phyloP scores from a whole-genome alignment of 2,113 vertebrate species.

The Colinus virginianus region DNA sequence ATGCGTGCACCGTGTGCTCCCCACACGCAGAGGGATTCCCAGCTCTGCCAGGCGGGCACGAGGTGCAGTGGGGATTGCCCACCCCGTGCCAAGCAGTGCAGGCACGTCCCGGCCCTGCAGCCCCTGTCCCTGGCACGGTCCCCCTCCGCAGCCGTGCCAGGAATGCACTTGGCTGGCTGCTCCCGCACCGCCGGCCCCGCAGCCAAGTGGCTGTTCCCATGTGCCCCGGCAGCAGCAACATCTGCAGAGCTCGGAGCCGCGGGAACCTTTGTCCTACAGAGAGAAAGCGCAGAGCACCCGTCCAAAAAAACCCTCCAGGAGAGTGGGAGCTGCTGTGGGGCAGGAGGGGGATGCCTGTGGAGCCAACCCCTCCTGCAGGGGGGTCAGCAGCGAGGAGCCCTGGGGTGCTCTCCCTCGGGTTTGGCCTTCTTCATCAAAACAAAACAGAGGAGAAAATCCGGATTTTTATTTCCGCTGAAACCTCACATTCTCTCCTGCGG shows the following conservation, averaged over 20 bases:
- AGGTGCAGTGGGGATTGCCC: not conserved
- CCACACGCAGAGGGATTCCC: not conserved
- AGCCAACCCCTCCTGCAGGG: not conserved
- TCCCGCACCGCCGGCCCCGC: not conserved
- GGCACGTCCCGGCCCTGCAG: not conserved
- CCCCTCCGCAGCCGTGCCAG: not conserved
- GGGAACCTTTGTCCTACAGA: not conserved
- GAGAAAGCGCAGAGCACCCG: not conserved
- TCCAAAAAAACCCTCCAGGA: fast-evolving
- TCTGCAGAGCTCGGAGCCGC: not conserved
- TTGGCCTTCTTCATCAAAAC: not conserved
- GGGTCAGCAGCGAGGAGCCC: not conserved
- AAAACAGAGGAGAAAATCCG: not conserved
- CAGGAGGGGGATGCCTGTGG: not conserved
- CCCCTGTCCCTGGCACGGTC: not conserved
- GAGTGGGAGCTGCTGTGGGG: not conserved
- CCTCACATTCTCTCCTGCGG: not conserved
- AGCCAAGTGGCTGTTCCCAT: constrained; percentile 16
- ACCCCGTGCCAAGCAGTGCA: not conserved
- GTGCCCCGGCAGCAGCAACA: not conserved
- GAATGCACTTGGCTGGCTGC: not conserved
- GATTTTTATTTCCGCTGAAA: not conserved
- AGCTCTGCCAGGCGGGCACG: not conserved
- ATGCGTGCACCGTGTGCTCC: not conserved
- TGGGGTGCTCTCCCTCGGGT: fast-evolving